Percentiles rank a stretch among this genome's conserved stretches.
These are phyloP conservation scores for Dallia pectoralis DNA, from an alignment of 2,797 vertebrate genomes.

Conservation along the genomic window DNA sequence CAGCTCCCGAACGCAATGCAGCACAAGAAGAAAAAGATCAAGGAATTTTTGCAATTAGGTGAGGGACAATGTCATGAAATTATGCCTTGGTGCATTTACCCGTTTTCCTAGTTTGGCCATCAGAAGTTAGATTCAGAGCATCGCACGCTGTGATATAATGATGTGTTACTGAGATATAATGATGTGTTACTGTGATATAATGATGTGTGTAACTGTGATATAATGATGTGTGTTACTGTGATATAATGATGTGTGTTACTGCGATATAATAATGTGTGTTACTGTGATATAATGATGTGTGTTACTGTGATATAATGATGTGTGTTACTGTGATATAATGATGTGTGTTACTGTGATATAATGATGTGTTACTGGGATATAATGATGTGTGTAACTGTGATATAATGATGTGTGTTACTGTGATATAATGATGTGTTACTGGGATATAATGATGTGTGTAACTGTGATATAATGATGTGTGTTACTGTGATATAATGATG, in stretches of 20 bases:
- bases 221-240: no score
- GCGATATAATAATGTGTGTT: no score
- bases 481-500: no score
- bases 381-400: no score
- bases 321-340: no score
- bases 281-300: neutral
- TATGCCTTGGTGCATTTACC: conserved; percentile 74
- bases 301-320: no score
- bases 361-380: conserved; percentile 40
- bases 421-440: conserved; percentile 10
- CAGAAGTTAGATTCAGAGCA: conserved; percentile 57
- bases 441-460: conserved; percentile 73
- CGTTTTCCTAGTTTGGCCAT: conserved; percentile 30
- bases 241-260: no score
- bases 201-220: no score
- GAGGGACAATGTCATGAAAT: conserved; percentile 76
- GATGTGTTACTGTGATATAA: no score
- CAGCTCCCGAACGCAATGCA: conserved; percentile 63
- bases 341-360: conserved; percentile 18
- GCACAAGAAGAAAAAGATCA: conserved; percentile 36
- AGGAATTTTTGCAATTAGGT: conserved; percentile 77
- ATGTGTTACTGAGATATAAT: no score
- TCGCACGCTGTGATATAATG: conserved; percentile 13
- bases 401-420: conserved; percentile 25
- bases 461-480: no score